Evolutionary conservation across 2,797 vertebrate genomes (phyloP), one percentile per base, ranked within the genome.

Genomic region (Sparidentex hasta): DNA sequence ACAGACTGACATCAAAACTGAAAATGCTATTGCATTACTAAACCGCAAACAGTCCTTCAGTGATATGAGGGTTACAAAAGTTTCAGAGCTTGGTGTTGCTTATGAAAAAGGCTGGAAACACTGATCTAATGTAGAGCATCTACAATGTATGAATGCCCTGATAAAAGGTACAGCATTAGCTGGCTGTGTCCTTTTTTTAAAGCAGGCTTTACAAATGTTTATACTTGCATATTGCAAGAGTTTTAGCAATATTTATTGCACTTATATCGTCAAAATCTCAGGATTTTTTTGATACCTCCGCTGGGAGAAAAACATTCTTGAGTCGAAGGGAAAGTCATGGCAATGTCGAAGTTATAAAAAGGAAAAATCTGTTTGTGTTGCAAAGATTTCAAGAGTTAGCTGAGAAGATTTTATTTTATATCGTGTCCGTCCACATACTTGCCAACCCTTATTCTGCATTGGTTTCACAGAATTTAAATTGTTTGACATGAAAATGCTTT

Each of bases 221-320:
- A 38, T 65, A 25, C 23, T 87, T 84, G 72, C 50, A 58, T 71
- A 62, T 29, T 21, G 65, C 68, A 65, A 69, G 41, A 61, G 59
- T 64, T 57, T 29, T 20, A 69, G 46, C 50, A 69, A 68, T 71
- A 63, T 41, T 83, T 76, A 86, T 85, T 85, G 87, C 84, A 85
- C 59, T 47, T 63, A n/a, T 14, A 61, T 72, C 41, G n/a, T 74
- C 46, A 80, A 80, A 73, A 65, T 74, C 52, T 71, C 50, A 47
- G 43, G 69, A 76, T 82, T 76, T 86, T 64, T 74, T 62, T 71
- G 59, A 69, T 48, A 21, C 67, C 77, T 71, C 78, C 69, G 44
- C 5, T 12, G 58, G 57, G 74, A 87, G 78, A 82, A 80, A 70
- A 85, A 90, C 87, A 90, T 90, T 88, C 88, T 81, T 65, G 25